phyloP scores from a whole-genome alignment of 2,113 vertebrate species.

The Nesoenas mayeri region DNA sequence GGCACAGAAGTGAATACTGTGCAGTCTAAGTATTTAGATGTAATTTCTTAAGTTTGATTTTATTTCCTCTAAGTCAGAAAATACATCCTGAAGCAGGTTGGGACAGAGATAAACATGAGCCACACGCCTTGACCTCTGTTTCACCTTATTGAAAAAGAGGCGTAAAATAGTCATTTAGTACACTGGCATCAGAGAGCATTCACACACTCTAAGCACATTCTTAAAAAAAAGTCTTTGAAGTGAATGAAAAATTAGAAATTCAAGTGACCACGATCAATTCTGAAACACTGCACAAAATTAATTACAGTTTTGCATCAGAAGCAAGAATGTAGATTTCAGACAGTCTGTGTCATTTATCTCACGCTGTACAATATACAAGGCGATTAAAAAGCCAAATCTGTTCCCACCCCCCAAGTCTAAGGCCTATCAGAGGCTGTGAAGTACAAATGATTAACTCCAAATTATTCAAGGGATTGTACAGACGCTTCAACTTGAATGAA shows the following conservation, averaged over 20 bases:
- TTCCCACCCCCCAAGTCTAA: conserved; percentile 82
- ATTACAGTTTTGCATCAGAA: conserved; percentile 93
- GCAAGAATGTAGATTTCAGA: conserved; percentile 84
- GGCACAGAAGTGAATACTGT: neutral
- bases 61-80: conserved; percentile 68
- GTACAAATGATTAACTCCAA: conserved; percentile 91
- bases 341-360: conserved; percentile 87
- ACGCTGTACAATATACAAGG: conserved; percentile 79
- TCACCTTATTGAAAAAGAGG: conserved; percentile 81
- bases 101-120: conserved; percentile 65
- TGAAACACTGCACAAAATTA: conserved; percentile 97
- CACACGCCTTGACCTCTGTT: conserved; percentile 77
- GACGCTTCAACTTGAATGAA: conserved; percentile 78
- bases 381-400: conserved; percentile 85
- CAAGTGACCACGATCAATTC: conserved; percentile 94
- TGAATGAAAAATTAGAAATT: conserved; percentile 89
- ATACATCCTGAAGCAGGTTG: conserved; percentile 47
- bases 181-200: conserved; percentile 27
- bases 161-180: conserved; percentile 71
- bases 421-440: conserved; percentile 78
- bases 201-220: conserved; percentile 49
- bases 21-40: conserved; percentile 37
- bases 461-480: conserved; percentile 85
- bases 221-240: conserved; percentile 79
- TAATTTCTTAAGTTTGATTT: conserved; percentile 69